Percentiles rank a stretch among this genome's conserved stretches.
These are phyloP conservation scores for Oscheius myriophilus DNA, from an alignment of 2,888 invertebrate genomes.

Conservation along the genomic window DNA sequence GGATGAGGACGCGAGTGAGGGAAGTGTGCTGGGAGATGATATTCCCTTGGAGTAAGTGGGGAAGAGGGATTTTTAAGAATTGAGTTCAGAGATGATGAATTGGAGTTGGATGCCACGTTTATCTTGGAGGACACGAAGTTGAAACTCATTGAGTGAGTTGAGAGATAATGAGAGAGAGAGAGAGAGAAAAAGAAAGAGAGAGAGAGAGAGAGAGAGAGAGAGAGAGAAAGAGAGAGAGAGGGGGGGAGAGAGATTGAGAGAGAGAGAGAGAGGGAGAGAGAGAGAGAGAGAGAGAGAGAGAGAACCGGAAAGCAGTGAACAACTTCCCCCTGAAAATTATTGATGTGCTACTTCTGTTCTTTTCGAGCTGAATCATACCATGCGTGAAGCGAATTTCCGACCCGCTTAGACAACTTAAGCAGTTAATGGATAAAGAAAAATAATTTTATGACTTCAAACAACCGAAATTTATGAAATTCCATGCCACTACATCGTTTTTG, in stretches of 20 bases:
- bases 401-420: no score
- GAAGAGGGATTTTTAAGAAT: not conserved
- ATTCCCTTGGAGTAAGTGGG: not conserved
- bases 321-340: no score
- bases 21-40: conserved; percentile 33
- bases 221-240: no score
- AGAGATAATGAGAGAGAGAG: not conserved
- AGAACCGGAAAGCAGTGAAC: no score
- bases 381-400: no score
- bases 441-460: no score
- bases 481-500: no score
- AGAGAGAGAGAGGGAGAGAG: conserved; percentile 21
- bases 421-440: no score
- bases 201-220: conserved; percentile 7
- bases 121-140: conserved; percentile 67
- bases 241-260: conserved; percentile 10
- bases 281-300: no score
- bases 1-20: conserved; percentile 49
- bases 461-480: no score
- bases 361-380: no score
- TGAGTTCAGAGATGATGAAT: conserved; percentile 39
- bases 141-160: conserved; percentile 61
- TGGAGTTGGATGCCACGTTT: conserved; percentile 67
- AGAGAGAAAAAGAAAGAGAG: conserved; percentile 29
- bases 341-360: no score